Evolutionary conservation across 2,888 invertebrate species (phyloP), one percentile per base, ranked within the genome.

Genomic region (Gnatocerus cornutus): DNA sequence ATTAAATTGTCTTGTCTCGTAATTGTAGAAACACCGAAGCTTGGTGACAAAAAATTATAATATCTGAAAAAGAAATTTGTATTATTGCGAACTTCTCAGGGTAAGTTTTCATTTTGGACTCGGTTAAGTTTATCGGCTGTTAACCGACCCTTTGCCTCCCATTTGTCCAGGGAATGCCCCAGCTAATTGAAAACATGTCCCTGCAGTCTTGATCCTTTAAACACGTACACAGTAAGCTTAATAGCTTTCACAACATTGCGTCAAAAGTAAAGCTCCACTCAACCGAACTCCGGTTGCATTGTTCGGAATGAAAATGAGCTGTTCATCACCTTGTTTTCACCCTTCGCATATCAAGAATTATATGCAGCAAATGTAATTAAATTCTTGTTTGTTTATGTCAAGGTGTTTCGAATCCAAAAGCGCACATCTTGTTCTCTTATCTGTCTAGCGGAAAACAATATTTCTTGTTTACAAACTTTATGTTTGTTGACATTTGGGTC

Each of bases 381-480:
- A 10, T 43, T 43, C 7, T 43, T 2, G 39, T 4, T 3, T 39
- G 39, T 39, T 39, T 4, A 5, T 5, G 29, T 5, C 4, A 7
- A 43, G 7, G 12, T 43, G 43, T n/a, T 12, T 13, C 10, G 6
- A 10, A 43, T 12, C 1, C 10, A 13, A 13, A 3, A 43, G n/a
- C 43, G 14, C 12, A 29, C 13, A 13, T 56, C 56, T 21, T 50
- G 33, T 41, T 14, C 21, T 37, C 37, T 37, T 56, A 39, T 55
- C 39, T 55, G 56, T 56, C 43, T 41, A 41, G 59, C 29, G 13
- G 12, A 46, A 56, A 59, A 46, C 46, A 59, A 59, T 59, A 59
- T 30, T 59, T 59, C 59, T 59, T 59, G 59, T 59, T 59, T 59
- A 59, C 59, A 59, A 59, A 45, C 59, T 56, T 59, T 46, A 43